Conservation (phyloP, 1,140 invertebrate genomes). For the Latrodectus geometricus region DNA sequence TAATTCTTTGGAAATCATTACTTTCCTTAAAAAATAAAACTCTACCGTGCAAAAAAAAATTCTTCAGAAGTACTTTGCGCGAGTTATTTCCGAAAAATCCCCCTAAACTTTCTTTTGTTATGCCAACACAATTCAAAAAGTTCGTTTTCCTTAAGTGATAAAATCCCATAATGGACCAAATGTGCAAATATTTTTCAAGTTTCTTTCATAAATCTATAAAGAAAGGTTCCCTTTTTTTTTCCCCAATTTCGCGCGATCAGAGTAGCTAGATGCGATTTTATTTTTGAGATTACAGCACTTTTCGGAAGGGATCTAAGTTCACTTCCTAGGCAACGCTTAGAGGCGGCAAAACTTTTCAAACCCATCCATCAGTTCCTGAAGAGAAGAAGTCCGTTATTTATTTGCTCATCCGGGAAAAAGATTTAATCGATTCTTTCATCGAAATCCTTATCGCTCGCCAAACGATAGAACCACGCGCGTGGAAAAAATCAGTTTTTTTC, state of each 20-base stretch:
- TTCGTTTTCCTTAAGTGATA: background rate
- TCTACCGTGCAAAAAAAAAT: too few species aligned
- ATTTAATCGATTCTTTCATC: constrained; percentile 51
- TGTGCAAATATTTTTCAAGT: background rate
- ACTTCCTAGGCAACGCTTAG: constrained; percentile 6
- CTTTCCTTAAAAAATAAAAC: too few species aligned
- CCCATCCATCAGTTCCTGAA: background rate
- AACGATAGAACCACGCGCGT: constrained; percentile 20
- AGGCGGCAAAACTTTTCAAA: constrained; percentile 10
- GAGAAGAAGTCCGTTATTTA: constrained; percentile 47
- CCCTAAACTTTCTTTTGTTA: background rate
- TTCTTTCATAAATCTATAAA: background rate
- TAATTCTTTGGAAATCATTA: too few species aligned
- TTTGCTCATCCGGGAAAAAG: constrained; percentile 44
- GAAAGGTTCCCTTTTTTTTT: background rate
- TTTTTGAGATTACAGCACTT: background rate
- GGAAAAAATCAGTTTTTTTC: constrained; percentile 10
- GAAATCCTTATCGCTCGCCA: constrained; percentile 48
- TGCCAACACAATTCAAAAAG: background rate
- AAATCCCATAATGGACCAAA: background rate
- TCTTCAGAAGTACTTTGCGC: background rate
- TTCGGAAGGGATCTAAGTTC: background rate
- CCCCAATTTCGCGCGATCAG: background rate
- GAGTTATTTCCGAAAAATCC: background rate
- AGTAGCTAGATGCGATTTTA: background rate